Percentiles rank a stretch among this genome's conserved stretches.
phyloP scores from a whole-genome alignment of 2,888 invertebrate species.

The Hydraecia micacea region DNA sequence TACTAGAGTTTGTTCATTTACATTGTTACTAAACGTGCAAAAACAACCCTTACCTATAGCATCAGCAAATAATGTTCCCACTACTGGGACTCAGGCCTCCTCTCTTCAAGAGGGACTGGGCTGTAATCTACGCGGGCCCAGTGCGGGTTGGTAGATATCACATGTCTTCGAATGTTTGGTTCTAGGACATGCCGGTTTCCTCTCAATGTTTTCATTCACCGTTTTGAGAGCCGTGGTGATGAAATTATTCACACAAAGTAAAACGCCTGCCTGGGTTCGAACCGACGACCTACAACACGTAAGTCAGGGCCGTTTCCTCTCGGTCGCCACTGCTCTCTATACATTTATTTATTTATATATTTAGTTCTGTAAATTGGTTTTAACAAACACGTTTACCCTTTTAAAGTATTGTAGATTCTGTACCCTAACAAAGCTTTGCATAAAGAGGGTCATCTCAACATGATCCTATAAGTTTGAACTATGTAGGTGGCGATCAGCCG shows the following conservation, averaged over 20 bases:
- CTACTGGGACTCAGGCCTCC: background rate
- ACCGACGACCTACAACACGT: no score
- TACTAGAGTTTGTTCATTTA: background rate
- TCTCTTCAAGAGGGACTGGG: background rate
- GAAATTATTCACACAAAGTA: background rate
- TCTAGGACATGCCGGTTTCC: background rate
- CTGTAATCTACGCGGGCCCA: background rate
- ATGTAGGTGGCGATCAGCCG: constrained; percentile 16
- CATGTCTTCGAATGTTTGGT: background rate
- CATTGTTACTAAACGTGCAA: background rate
- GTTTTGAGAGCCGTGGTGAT: background rate
- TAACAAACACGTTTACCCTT: background rate
- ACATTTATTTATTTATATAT: background rate
- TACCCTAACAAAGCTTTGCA: background rate
- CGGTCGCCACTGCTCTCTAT: background rate
- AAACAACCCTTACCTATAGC: background rate
- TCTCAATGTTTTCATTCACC: background rate
- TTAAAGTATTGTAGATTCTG: background rate
- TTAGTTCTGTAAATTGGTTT: background rate
- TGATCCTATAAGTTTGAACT: constrained; percentile 23
- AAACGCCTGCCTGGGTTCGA: no score
- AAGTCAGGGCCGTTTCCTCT: background rate
- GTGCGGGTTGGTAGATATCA: background rate
- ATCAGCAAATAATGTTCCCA: background rate
- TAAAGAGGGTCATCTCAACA: constrained; percentile 21